These are phyloP conservation scores for Ictalurus furcatus DNA, from an alignment of 2,113 vertebrate species.

Conservation along the genomic window DNA sequence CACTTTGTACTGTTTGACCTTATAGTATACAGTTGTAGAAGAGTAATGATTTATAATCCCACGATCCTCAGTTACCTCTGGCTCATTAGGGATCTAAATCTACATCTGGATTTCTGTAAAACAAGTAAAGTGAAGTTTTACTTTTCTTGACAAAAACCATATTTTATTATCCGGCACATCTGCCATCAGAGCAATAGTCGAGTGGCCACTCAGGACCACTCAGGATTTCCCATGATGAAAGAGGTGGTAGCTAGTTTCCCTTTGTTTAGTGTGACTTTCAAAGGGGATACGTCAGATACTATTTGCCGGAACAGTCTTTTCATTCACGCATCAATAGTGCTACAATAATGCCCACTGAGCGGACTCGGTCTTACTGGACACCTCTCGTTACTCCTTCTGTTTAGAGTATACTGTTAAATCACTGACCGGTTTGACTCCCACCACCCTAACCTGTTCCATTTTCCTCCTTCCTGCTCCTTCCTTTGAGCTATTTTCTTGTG, in stretches of 20 bases:
- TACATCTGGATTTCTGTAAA: background rate
- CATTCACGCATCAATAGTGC: background rate
- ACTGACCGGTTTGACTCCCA: background rate
- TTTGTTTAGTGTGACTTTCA: slow-evolving; percentile 49
- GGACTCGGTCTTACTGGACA: background rate
- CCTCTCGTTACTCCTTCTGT: background rate
- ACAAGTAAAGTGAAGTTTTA: background rate
- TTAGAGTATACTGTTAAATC: background rate
- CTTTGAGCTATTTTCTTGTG: background rate
- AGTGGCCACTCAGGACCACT: slow-evolving; percentile 11
- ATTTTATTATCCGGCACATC: background rate
- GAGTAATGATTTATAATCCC: background rate
- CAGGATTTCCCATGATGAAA: slow-evolving; percentile 17
- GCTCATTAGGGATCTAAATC: background rate
- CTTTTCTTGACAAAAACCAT: background rate
- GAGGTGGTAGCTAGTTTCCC: background rate
- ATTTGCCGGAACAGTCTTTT: background rate
- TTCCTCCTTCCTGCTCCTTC: background rate
- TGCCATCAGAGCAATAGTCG: background rate
- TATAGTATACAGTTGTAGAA: background rate
- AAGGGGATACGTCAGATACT: slow-evolving; percentile 32
- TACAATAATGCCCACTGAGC: background rate
- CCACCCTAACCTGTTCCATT: background rate
- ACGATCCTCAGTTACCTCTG: background rate
- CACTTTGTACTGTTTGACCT: background rate